Evolutionary conservation across 2,888 invertebrate genomes (phyloP), one percentile per base, ranked within the genome.

Genomic region (Oscheius sp.): DNA sequence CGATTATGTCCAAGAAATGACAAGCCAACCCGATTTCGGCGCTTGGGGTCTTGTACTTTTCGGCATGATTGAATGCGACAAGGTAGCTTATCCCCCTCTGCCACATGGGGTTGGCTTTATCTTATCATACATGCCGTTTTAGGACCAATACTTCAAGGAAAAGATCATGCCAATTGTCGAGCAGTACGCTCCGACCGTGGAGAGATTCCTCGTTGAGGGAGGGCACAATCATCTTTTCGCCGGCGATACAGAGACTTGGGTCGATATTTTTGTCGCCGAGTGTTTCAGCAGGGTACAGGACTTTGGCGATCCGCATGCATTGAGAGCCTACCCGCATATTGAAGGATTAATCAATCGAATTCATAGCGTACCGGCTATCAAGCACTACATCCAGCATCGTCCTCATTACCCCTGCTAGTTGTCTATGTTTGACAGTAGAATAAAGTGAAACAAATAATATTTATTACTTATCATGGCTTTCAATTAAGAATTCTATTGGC

Each of bases 211-310:
- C 9, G 73, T 86, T 27, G 83, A 84, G 52, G 83, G 85, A 59
- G 86, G 84, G 79, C 35, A 35, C 35, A 72, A 81, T 41, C 76
- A 80, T 16, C 74, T 86, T 18, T 76, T 85, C 56, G 46, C 82
- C 53, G 85, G 84, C 23, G 84, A 85, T 59, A 76, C 77, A 43
- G 83, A 83, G 53, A 86, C 85, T n/a, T 86, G 86, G 86, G 84
- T 85, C 2, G 86, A 86, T 45, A 82, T 86, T 5, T 82, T 85
- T 49, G 83, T 84, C 1, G 86, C 86, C 16, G 86, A 86, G 73
- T 73, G 64, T 12, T 86, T 86, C 76, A 71, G 80, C 12, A 78
- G 80, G 29, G 72, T 83, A 55, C 66, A 81, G 35, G 86, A 86
- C 45, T 86, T 76, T 49, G 86, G 85, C 64, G 77, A 80, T 55